A percentile compares a stretch with the other conserved stretches of the same genome.
phyloP scores from a whole-genome alignment of 2,113 vertebrate genomes.

The Pollachius pollachius region DNA sequence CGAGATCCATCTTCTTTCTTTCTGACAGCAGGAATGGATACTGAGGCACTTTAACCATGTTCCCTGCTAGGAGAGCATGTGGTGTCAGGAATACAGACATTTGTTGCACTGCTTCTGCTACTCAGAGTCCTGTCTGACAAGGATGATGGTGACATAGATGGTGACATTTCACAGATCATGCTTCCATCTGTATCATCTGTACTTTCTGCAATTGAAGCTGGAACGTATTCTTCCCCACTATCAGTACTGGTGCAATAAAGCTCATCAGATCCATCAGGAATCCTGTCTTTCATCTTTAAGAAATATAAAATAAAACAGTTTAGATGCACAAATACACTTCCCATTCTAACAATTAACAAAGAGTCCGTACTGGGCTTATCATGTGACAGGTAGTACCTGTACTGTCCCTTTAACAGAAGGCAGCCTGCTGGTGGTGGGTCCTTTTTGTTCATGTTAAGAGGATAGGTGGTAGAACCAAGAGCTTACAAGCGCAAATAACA shows the following conservation, averaged over 20 bases:
- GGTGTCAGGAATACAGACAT: conserved; percentile 7
- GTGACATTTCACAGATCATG: no score
- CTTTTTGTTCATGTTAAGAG: no score
- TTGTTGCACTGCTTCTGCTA: conserved; percentile 1
- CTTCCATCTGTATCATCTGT: conserved; percentile 5
- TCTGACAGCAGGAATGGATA: conserved; percentile 6
- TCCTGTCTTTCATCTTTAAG: not conserved
- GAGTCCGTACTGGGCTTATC: not conserved
- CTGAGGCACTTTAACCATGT: conserved; percentile 4
- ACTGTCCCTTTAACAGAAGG: no score
- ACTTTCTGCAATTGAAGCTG: conserved; percentile 15
- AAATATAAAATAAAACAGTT: not conserved
- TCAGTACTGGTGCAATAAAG: not conserved
- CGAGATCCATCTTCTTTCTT: conserved; percentile 17
- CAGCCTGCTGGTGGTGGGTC: no score
- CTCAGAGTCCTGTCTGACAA: no score
- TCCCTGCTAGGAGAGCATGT: conserved; percentile 10
- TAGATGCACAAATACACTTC: not conserved
- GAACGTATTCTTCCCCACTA: conserved; percentile 26
- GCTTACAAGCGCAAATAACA: no score
- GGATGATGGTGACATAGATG: no score
- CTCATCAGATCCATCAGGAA: conserved; percentile 10
- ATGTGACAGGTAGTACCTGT: no score
- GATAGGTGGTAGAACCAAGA: no score
- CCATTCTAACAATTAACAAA: not conserved